Evolutionary conservation across 2,797 vertebrate genomes (phyloP), one percentile per base, ranked within the genome.

Genomic region (Diglossa cyanea): DNA sequence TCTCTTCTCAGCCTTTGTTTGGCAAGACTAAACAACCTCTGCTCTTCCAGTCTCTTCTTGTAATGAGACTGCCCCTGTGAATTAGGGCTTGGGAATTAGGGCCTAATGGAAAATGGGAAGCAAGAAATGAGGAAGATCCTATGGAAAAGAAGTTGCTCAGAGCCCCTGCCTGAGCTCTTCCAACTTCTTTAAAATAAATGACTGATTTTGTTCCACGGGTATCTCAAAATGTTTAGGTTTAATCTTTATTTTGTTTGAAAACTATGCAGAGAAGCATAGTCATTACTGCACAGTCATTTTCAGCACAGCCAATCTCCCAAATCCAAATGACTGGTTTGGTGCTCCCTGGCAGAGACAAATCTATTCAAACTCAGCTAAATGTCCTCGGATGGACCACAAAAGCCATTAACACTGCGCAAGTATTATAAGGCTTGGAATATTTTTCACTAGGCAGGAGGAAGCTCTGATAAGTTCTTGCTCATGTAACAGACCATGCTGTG

Each of bases 1-100:
- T 73, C 33, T 92, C 39, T 94, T 51, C 88, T 79, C 50, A 79
- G 66, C 55, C 51, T 81, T 89, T 95, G 80, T 94, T 94, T 94
- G 74, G 44, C 17, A 68, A 93, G 67, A 55, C 51, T 84, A 66
- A 92, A 75, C 54, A 72, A 81, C 35, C 35, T 35, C 35, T 35
- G 35, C 35, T 35, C 35, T 35, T 35, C 35, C 48, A 66, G 58
- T 67, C 74, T 66, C 40, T 66, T 85, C 80, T 42, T 60, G 67
- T 85, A 91, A 94, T 93, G 74, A 93, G 67, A 33, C 54, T 73
- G 28, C 10, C 23, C 20, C 11, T 8, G 3, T 44, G 86, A 87
- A 92, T 85, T 57, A 82, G 17, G 42, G 20, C 35, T 85, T 26
- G 8, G 71, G 77, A 94, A 85, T 84, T 82, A 89, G 14, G 40